These are phyloP conservation scores for Manis javanica DNA, from an alignment of 2,797 vertebrate genomes.

Conservation along the genomic window DNA sequence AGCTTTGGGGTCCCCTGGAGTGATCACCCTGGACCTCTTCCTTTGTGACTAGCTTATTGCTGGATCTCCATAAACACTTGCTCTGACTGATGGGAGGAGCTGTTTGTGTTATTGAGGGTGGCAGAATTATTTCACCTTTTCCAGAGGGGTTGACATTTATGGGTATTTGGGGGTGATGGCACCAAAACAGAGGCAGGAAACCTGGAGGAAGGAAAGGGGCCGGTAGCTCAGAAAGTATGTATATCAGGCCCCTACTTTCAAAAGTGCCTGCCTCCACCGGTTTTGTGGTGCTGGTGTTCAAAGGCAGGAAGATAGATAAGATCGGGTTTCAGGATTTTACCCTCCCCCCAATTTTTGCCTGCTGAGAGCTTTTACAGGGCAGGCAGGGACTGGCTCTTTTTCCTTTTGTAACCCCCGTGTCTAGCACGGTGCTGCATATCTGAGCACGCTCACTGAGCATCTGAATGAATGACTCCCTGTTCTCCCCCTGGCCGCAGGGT, in stretches of 20 bases:
- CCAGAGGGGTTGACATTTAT: constrained; percentile 7
- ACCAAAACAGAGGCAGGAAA: not conserved
- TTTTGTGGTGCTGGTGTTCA: constrained; percentile 46
- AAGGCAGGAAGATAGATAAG: constrained; percentile 68
- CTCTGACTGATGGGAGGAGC: not conserved
- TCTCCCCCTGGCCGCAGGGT: not conserved
- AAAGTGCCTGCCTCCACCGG: not conserved
- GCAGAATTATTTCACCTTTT: not conserved
- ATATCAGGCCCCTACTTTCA: not conserved
- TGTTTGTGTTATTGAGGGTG: not conserved
- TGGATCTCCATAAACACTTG: not conserved
- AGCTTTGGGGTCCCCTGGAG: not conserved
- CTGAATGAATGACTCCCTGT: not conserved
- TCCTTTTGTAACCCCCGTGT: not conserved
- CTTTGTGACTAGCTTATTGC: not conserved
- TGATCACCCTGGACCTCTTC: not conserved
- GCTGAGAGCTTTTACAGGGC: constrained; percentile 7
- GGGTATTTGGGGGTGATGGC: not conserved
- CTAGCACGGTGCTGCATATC: not conserved
- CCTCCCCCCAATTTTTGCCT: not conserved
- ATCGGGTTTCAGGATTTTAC: constrained; percentile 49
- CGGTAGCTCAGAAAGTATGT: not conserved
- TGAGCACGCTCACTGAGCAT: not conserved
- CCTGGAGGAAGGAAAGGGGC: constrained; percentile 49
- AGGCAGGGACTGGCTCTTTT: not conserved